These are phyloP conservation scores for Typhlomys cinereus DNA, from an alignment of 2,113 vertebrate genomes.

Conservation along the genomic window DNA sequence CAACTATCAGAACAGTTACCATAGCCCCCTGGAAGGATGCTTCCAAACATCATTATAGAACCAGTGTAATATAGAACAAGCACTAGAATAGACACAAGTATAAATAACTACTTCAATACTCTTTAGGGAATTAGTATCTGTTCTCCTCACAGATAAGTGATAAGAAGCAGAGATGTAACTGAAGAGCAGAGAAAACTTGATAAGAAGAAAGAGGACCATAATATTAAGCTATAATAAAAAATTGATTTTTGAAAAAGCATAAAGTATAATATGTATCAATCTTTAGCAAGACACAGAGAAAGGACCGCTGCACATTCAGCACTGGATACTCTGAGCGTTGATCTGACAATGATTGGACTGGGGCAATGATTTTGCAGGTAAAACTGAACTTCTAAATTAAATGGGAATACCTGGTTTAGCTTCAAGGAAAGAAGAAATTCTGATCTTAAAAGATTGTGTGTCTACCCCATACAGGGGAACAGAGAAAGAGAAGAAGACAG, in stretches of 20 bases:
- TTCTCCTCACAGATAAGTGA: background rate
- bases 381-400: background rate
- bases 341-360: background rate
- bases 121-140: background rate
- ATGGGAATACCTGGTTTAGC: background rate
- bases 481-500: too few relatives aligned
- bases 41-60: background rate
- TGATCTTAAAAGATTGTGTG: too few relatives aligned
- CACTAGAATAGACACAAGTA: background rate
- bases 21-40: background rate
- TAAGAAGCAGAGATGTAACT: background rate
- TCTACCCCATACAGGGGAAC: too few relatives aligned
- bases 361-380: background rate
- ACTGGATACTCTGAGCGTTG: background rate
- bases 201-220: background rate
- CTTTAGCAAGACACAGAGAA: constrained; percentile 19
- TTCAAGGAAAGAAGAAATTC: background rate
- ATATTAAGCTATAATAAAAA: background rate
- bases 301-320: background rate
- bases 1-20: background rate
- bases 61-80: background rate
- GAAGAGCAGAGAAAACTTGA: background rate
- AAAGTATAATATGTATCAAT: background rate
- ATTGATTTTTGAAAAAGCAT: background rate
- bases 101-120: background rate